Base-by-base conservation (phyloP, 2,113 vertebrate species). In the Eurypyga helias region DNA sequence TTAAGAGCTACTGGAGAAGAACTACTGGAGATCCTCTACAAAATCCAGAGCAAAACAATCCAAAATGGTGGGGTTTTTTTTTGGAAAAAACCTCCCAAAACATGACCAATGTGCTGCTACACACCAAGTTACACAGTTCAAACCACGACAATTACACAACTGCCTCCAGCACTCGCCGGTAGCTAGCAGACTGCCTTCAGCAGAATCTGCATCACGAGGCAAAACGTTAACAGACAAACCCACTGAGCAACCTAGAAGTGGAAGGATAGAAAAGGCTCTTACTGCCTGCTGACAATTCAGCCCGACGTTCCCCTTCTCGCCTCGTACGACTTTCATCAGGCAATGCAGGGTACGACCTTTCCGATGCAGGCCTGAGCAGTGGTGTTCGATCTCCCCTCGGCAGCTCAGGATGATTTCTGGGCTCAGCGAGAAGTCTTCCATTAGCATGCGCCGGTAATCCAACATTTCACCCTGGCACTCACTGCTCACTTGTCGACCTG, bases 401-500 rank as follows among this genome's bases (percentile, higher is more conserved):
- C 99, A 99, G 96, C 99, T 99, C 31, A 99, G 98, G 96, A 99
- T 99, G 86, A 99, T 99, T 93, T 99, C 99, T 0, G 99, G 99
- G 95, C 99, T 99, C 95, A 99, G 96, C 0, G 99, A 99, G 96
- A 99, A 99, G 97, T 99, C 99, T 85, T 99, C 99, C 99, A 99
- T 99, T 86, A 99, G 97, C 99, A 99, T 99, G 90, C 99, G 98
- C 33, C 99, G 97, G 98, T 99, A 99, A 97, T 99, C 99, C 95
- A 99, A 69, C 99, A 99, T 99, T 92, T 99, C 99, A 0, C 99
- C 99, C 97, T 99, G 99, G 96, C 99, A 99, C 96, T 99, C 99
- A 0, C 99, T 99, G 85, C 98, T 99, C 79, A 99, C 99, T 4
- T 99, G 98, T 8, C 99, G 99, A 61, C 99, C 99, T 99, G 88